A percentile compares a stretch with the other conserved stretches of the same genome.
Evolutionary conservation across 2,888 invertebrate species (phyloP).

Genomic region (Phymatocera aterrima): DNA sequence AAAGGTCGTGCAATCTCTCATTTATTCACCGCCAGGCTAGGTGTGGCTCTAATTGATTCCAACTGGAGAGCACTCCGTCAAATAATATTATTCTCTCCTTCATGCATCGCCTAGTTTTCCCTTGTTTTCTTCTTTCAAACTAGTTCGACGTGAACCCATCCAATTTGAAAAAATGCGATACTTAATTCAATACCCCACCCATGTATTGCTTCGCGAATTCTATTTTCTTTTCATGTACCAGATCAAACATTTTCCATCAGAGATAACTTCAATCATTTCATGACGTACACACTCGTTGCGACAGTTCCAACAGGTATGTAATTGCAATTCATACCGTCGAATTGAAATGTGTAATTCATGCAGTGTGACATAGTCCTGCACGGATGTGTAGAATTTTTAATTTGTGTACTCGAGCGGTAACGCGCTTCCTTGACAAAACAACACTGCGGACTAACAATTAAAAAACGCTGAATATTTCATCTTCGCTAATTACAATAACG

Average conservation of each 20-base stretch:
- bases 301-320: not conserved
- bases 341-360: slow-evolving; percentile 19
- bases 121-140: not conserved
- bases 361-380: not conserved
- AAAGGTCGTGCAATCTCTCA: not conserved
- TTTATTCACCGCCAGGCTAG: not conserved
- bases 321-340: not conserved
- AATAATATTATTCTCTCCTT: not conserved
- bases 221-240: too few relatives aligned
- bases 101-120: not conserved
- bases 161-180: not conserved
- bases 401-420: not conserved
- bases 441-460: too few relatives aligned
- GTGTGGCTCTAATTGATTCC: slow-evolving; percentile 14
- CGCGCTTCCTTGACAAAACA: not conserved
- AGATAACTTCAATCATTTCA: not conserved
- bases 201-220: not conserved
- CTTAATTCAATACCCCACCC: too few relatives aligned
- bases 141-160: too few relatives aligned
- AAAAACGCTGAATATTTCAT: slow-evolving; percentile 10
- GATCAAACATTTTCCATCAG: too few relatives aligned
- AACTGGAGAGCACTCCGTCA: not conserved
- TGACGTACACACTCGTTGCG: not conserved
- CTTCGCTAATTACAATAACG: too few relatives aligned
- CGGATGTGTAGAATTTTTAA: not conserved